Conservation (phyloP, 2,888 invertebrate species). For the Ischnura elegans region DNA sequence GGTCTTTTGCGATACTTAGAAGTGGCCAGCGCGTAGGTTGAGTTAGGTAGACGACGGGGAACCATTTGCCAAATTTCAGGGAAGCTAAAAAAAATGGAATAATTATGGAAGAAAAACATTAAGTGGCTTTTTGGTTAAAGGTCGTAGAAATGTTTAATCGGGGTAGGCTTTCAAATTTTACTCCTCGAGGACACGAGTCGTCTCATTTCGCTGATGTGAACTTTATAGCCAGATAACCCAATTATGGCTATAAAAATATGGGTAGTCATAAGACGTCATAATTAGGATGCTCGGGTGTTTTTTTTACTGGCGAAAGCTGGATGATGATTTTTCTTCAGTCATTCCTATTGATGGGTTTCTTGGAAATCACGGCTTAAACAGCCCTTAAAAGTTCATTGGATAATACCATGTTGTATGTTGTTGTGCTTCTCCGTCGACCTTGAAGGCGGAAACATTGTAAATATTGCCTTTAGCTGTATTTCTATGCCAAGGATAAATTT, state of each 20-base stretch:
- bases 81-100: background rate
- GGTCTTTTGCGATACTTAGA: background rate
- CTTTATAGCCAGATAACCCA: constrained; percentile 21
- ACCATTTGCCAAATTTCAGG: background rate
- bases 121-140: background rate
- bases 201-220: constrained; percentile 11
- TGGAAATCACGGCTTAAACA: background rate
- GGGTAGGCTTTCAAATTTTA: background rate
- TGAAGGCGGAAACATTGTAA: too few relatives aligned
- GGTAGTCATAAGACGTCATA: background rate
- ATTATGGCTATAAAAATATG: background rate
- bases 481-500: too few relatives aligned
- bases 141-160: background rate
- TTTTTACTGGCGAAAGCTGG: background rate
- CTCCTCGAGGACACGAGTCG: background rate
- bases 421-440: background rate
- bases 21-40: background rate
- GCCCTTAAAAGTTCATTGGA: background rate
- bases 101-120: background rate
- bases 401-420: background rate
- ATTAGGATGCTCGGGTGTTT: background rate
- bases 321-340: background rate
- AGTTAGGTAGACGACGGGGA: background rate
- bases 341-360: background rate
- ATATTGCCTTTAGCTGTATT: too few relatives aligned